phyloP scores from a whole-genome alignment of 2,113 vertebrate species.

The Vulpes lagopus region DNA sequence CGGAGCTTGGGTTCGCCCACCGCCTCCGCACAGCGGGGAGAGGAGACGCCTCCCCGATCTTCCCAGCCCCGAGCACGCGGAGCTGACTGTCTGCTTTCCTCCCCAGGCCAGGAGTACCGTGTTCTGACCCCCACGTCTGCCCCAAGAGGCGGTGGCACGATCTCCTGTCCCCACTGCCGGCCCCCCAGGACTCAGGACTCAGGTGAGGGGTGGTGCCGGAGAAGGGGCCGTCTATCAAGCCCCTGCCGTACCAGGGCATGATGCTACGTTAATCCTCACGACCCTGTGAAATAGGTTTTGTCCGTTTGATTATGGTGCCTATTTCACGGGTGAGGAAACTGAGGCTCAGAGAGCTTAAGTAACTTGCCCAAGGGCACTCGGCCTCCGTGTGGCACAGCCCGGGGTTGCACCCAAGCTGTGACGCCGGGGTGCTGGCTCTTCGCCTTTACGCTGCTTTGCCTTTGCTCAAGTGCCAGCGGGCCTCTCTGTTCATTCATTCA shows the following conservation, averaged over 20 bases:
- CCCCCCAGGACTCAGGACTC: not conserved
- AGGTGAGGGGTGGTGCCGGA: slow-evolving; percentile 49
- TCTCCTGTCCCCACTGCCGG: slow-evolving; percentile 64
- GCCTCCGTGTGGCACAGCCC: not conserved
- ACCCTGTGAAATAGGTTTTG: not conserved
- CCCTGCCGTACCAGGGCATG: not conserved
- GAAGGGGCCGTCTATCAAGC: not conserved
- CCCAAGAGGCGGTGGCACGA: not conserved
- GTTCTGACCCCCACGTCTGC: not conserved
- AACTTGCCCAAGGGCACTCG: not conserved
- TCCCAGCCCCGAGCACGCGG: not conserved
- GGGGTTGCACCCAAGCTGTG: not conserved
- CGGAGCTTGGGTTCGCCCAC: not conserved
- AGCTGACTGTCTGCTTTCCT: not conserved
- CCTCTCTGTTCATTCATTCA: not conserved
- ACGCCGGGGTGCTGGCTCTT: not conserved
- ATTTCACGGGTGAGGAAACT: not conserved
- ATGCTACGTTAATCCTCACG: not conserved
- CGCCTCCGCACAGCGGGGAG: not conserved
- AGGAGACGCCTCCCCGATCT: not conserved
- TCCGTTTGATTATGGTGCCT: not conserved
- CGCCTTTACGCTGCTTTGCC: fast-evolving
- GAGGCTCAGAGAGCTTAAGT: not conserved
- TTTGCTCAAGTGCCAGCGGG: not conserved
- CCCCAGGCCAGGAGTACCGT: slow-evolving; percentile 81